Evolutionary conservation across 2,113 vertebrate species (phyloP), one percentile per base, ranked within the genome.

Genomic region (Ariopsis seemanni): DNA sequence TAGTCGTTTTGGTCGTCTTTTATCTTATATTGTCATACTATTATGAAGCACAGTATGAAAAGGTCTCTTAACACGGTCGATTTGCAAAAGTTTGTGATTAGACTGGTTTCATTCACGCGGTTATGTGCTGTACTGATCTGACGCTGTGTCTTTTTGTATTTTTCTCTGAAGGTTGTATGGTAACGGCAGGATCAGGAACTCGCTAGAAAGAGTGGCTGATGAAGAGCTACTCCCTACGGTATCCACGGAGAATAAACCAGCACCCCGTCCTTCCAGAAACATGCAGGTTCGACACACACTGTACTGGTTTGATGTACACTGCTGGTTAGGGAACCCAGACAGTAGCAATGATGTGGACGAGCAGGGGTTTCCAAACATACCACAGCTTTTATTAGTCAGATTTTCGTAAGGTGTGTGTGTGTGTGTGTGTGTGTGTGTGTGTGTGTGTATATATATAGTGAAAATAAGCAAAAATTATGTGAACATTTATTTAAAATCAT

Each of bases 131-230:
- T 60, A 53, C 63, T 80, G 42, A 81, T 42, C 20, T 15, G 58
- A 55, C 8, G 78, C 34, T 84, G 20, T 50, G 17, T 53, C 4
- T 89, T 52, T 60, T 14, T 82, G 65, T 50, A 57, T 53, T 2
- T 89, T 52, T 60, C 14, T 82, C 65, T 50, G 53, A 89, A 94
- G 94, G 82, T 88, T 88, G 86, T 89, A 93, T 72, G 60, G 91
- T 30, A 95, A 94, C 0, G 91, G 94, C 55, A 91, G 89, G 77
- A 81, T 93, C 57, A 93, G 89, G 72, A 82, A 69, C 17, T 86
- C 89, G 7, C 89, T 92, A 72, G 91, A 90, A 86, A 91, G 93
- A n/a, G 90, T 87, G 67, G 58, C 78, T 62, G 93, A 93, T 30
- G 92, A 93, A 30, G 92, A 94, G 27, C 78, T 88, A 53, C 86